Evolutionary conservation across 1,140 invertebrate species (phyloP), one percentile per base, ranked within the genome.

Genomic region (Drosophila leontia): DNA sequence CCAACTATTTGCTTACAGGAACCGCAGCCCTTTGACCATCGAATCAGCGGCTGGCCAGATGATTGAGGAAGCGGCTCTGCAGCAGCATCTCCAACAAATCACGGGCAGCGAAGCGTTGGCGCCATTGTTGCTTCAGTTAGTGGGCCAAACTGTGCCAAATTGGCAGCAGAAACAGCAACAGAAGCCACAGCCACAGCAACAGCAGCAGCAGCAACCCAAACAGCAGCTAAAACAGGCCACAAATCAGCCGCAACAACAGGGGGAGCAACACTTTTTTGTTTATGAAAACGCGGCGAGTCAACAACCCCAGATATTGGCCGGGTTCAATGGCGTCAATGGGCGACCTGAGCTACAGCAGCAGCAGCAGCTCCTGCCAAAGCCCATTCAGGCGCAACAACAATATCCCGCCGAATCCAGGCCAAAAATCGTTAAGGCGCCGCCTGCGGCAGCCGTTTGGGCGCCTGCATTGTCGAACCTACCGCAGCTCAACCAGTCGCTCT

Each of bases 271-370:
- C 34, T 83, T 87, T 87, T 80, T 87, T 88, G 80, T 80, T 79
- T 87, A 82, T 82, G 62, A 64, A 78, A 82, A 56, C 41, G 19
- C 68, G 37, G 74, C 51, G 68, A 83, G 83, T 87, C 83, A 87
- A 87, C 83, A 87, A 80, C 83, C 83, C 82, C 83, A 80, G 74
- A 88, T 78, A 87, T 80, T 80, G 80, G 63, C 68, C 37, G 84
- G 63, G 83, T 87, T 88, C 83, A 87, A 88, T 87, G 82, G 82
- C 78, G 82, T 81, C 82, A 86, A 82, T 60, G 60, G 74, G 63
- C 80, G 62, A 58, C 78, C 65, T 58, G 63, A 61, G 29, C 64
- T 44, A 26, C 78, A 74, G 26, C 48, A 34, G 48, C 48, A 34
- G 48, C 48, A 65, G 44, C 69, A 62, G 34, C 61, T 60, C 61